Base-by-base conservation (phyloP, 2,797 vertebrate species). In the Hippocampus kuda region DNA sequence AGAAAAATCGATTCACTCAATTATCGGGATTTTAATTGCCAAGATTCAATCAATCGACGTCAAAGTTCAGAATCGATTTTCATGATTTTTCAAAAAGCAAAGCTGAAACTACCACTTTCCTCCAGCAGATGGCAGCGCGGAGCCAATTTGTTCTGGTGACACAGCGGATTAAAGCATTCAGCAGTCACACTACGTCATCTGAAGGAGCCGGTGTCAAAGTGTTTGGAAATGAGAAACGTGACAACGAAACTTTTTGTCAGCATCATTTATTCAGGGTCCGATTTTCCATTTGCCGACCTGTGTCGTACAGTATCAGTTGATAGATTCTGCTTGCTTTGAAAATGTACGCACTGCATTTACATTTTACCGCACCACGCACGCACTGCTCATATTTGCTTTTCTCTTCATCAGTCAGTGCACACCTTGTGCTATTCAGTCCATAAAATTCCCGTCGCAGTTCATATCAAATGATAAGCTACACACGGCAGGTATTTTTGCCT, bases 201-300 rank as follows among this genome's bases (percentile, higher is more conserved):
- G 34, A 38, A 38, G 7, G 34, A 6, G 34, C 34, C 34, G 34
- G 34, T 38, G 44, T 6, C 65, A 60, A 57, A 65, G 9, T 67
- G 20, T 69, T 73, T 53, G 30, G 65, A 30, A 60, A 61, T 67
- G 48, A 66, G 49, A 26, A 34, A 26, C 67, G 65, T 27, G 30
- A 60, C 56, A 70, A 46, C 49, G 9, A 74, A 68, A 26, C 1
- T 77, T 54, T 67, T 5, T 16, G 68, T 75, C n/a, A 72, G 59
- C 54, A 54, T 69, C 79, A 62, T 79, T 79, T 68, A 61, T 75
- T 51, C 6, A 38, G 63, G 34, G 11, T 61, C 44, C 16, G 20
- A 27, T 62, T 74, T 64, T 46, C 12, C 67, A 67, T 68, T 68
- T 41, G 11, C 62, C 60, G 79, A 77, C 75, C 1, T 27, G 22